Conservation (phyloP, 2,797 vertebrate genomes). For the Fistularia tabacaria region DNA sequence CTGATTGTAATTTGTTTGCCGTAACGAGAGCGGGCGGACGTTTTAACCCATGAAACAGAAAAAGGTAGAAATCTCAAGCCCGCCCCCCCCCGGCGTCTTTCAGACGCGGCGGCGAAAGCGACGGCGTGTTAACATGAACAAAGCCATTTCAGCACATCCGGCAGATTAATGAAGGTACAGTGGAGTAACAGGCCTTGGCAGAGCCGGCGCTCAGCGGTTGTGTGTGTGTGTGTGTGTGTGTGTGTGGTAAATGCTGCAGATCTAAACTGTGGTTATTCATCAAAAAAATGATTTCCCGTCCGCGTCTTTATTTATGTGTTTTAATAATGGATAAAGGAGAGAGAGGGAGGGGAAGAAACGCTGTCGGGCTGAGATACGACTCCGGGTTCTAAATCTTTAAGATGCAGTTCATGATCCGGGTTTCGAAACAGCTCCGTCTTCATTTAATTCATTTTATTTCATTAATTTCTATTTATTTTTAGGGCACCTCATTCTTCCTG, state of each 20-base stretch:
- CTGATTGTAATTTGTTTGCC: too few relatives aligned
- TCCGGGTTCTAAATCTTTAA: slow-evolving; percentile 36
- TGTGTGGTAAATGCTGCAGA: slow-evolving; percentile 28
- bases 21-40: too few relatives aligned
- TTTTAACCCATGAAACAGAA: too few relatives aligned
- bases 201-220: slow-evolving; percentile 13
- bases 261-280: slow-evolving; percentile 58
- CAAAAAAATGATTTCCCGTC: slow-evolving; percentile 54
- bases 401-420: slow-evolving; percentile 14
- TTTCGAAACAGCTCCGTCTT: too few relatives aligned
- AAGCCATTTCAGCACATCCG: slow-evolving; percentile 33
- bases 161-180: slow-evolving; percentile 34
- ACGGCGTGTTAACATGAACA: slow-evolving; percentile 10
- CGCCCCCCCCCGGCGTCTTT: too few relatives aligned
- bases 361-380: slow-evolving; percentile 43
- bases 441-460: too few relatives aligned
- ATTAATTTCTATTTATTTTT: too few relatives aligned
- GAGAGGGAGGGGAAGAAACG: neutral
- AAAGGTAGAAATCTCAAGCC: too few relatives aligned
- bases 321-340: slow-evolving; percentile 66
- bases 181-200: slow-evolving; percentile 27
- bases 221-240: slow-evolving; percentile 27
- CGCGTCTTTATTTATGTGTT: slow-evolving; percentile 62
- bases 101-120: too few relatives aligned
- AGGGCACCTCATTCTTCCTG: too few relatives aligned